phyloP scores from a whole-genome alignment of 2,888 invertebrate species.

The Octonoba sinensis region DNA sequence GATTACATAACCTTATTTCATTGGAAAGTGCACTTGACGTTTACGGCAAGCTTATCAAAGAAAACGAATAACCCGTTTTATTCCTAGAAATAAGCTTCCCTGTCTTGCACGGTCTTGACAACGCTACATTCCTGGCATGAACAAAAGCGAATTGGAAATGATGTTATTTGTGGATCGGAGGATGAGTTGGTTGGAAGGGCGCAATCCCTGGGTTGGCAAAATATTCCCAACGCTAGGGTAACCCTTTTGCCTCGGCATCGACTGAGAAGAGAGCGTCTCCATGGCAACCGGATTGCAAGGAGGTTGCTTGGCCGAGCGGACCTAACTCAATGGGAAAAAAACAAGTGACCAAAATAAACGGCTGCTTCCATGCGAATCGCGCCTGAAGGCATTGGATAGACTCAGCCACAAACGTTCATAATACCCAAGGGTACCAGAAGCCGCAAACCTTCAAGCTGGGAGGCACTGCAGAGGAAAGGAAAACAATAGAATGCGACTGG shows the following conservation, averaged over 20 bases:
- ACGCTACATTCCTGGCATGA: background rate
- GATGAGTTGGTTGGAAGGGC: slow-evolving; percentile 11
- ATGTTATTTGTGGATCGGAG: slow-evolving; percentile 4
- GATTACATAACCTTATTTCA: too few species aligned
- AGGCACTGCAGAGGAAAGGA: slow-evolving; percentile 24
- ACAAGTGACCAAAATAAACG: slow-evolving; percentile 64
- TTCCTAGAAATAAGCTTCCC: slow-evolving; percentile 5
- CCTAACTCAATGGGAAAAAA: slow-evolving; percentile 55
- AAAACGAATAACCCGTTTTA: background rate
- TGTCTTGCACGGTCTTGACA: background rate
- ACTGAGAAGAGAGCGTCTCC: slow-evolving; percentile 32
- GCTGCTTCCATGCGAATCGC: slow-evolving; percentile 34
- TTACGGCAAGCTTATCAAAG: too few species aligned
- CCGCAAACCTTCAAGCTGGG: slow-evolving; percentile 6
- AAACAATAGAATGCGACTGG: slow-evolving; percentile 53
- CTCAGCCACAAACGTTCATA: slow-evolving; percentile 43
- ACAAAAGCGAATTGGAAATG: slow-evolving; percentile 7
- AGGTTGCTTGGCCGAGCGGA: slow-evolving; percentile 35
- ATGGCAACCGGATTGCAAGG: slow-evolving; percentile 36
- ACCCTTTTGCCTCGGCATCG: slow-evolving; percentile 43
- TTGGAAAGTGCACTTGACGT: too few species aligned
- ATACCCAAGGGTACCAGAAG: slow-evolving; percentile 37
- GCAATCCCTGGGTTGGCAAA: background rate
- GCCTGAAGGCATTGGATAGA: slow-evolving; percentile 27
- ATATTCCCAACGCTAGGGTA: slow-evolving; percentile 2